Evolutionary conservation across 2,888 invertebrate species (phyloP), one percentile per base, ranked within the genome.

Genomic region (Drosophila merina): DNA sequence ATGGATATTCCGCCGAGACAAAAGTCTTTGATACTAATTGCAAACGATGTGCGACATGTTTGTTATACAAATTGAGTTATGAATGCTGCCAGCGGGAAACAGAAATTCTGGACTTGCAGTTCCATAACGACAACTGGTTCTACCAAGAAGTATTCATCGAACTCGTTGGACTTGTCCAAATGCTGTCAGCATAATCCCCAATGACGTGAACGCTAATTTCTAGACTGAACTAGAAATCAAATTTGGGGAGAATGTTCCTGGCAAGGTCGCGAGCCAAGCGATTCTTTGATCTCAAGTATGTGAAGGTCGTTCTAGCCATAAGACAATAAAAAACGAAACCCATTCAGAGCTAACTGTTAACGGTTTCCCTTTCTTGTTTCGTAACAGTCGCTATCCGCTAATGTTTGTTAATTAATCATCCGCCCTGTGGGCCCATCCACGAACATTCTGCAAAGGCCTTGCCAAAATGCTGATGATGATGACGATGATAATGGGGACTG

Each of bases 331-430:
- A 36, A 25, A 60, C 47, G 30, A 50, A 30, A 47, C 33, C 62
- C 44, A 66, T 63, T 76, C 57, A 50, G 58, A 69, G 62, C 47
- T 77, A 84, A 72, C 81, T 62, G 79, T 77, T 59, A 84, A 73
- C 81, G 67, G 79, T 77, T 59, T 76, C 82, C 74, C 74, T 56
- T 74, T 36, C 36, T 79, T 77, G 79, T 84, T 67, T 74, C 49
- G 40, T 45, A 75, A 83, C 78, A 55, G 57, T 66, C 54, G 20
- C 20, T 64, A 33, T 70, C 77, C 73, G 76, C 84, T 77, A 81
- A 71, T 72, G 72, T 55, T 49, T 51, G 62, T 67, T 79, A 84
- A 83, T 83, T 84, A 83, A 83, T 83, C 86, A 83, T 77, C 47
- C 55, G 71, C 49, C 74, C 76, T 51, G 70, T 63, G 45, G 44